Conservation (phyloP, 2,113 vertebrate genomes). For the Progne subis region DNA sequence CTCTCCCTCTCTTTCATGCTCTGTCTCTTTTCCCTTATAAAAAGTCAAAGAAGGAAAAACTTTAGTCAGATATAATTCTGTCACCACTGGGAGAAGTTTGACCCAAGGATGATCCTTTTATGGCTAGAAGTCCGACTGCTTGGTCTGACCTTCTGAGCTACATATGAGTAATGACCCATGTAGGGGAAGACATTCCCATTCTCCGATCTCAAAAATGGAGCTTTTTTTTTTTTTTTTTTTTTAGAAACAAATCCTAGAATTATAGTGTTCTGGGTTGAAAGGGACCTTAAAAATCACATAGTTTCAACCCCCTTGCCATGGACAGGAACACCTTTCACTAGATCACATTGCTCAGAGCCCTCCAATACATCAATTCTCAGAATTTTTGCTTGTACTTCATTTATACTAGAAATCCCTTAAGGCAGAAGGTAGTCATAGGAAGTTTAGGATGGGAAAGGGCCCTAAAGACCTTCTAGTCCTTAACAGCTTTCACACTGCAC, state of each 20-base stretch:
- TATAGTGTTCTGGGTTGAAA: not conserved
- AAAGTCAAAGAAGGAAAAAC: not conserved
- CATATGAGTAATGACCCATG: accelerated
- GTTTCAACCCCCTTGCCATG: accelerated
- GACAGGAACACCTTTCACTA: not conserved
- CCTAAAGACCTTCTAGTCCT: not conserved
- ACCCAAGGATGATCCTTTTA: not conserved
- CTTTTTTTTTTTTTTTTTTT: accelerated
- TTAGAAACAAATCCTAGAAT: not conserved
- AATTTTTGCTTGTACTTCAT: not conserved
- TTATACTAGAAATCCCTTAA: not conserved
- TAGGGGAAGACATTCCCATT: not conserved
- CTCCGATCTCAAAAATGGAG: not conserved
- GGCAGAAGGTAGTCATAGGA: not conserved
- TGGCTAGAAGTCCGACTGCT: not conserved
- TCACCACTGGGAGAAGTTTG: not conserved
- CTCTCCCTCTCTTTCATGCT: not conserved
- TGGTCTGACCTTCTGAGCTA: not conserved
- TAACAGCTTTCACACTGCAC: not conserved
- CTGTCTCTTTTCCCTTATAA: not conserved
- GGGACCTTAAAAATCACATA: not conserved
- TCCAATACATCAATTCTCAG: accelerated
- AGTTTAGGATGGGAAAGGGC: not conserved
- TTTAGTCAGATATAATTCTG: not conserved
- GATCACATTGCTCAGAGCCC: accelerated